Percentiles rank a stretch among this genome's conserved stretches.
phyloP scores from a whole-genome alignment of 2,113 vertebrate genomes.

The Heterochromis multidens region DNA sequence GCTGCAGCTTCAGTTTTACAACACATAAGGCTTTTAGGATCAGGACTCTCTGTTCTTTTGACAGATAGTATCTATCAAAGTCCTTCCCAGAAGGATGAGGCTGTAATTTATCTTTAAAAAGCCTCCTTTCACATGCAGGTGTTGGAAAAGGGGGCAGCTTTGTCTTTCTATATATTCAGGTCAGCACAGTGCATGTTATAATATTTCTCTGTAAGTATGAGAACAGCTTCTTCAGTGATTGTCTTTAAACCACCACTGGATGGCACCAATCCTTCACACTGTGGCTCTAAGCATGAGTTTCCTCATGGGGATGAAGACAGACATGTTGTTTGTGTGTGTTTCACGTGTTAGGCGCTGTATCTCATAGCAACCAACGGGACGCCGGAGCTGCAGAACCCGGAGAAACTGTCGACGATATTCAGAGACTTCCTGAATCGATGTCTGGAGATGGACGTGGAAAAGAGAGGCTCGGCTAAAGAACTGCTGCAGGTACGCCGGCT shows the following conservation, averaged over 20 bases:
- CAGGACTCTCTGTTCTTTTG: background rate
- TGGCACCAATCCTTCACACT: background rate
- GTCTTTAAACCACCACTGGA: background rate
- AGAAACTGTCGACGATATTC: conserved; percentile 89
- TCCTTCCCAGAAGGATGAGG: background rate
- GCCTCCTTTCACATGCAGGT: background rate
- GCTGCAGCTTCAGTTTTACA: background rate
- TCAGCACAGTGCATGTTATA: background rate
- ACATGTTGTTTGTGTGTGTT: conserved; percentile 16
- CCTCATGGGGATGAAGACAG: background rate
- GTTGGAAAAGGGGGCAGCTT: background rate
- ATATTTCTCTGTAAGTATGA: background rate
- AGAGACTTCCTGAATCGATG: conserved; percentile 93
- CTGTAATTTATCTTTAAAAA: background rate
- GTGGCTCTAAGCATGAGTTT: fast-evolving
- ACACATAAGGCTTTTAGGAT: background rate
- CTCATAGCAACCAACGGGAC: conserved; percentile 98
- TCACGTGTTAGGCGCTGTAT: conserved; percentile 85
- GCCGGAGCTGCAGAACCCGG: conserved; percentile 94
- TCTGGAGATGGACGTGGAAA: conserved; percentile 98
- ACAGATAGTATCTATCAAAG: background rate
- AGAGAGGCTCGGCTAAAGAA: conserved; percentile 92
- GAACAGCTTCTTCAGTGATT: too few species aligned
- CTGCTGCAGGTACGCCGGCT: conserved; percentile 83
- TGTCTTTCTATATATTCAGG: background rate